These are phyloP conservation scores for Cryptotermes secundus DNA, from an alignment of 1,140 invertebrate genomes.

Conservation along the genomic window DNA sequence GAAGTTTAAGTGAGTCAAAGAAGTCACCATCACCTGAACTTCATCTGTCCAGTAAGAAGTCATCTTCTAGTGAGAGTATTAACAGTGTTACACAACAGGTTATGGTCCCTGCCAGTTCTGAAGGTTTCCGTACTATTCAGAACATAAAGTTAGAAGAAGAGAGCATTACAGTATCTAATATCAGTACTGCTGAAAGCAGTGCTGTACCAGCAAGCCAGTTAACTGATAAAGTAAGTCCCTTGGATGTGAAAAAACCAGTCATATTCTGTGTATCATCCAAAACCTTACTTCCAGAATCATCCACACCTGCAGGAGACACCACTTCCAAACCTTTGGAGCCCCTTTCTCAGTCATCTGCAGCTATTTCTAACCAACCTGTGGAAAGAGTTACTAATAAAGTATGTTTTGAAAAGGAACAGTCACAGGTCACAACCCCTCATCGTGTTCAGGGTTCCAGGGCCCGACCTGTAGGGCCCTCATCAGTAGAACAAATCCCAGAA, in stretches of 20 bases:
- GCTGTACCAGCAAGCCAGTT: background rate
- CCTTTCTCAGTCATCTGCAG: background rate
- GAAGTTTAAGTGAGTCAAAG: conserved; percentile 43
- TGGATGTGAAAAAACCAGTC: background rate
- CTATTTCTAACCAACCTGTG: too few relatives aligned
- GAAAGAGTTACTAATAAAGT: background rate
- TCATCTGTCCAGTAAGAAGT: conserved; percentile 23
- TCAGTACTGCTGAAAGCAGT: background rate
- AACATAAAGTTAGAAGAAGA: background rate
- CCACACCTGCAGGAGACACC: background rate
- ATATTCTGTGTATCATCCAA: background rate
- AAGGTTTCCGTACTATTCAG: background rate
- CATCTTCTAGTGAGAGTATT: conserved; percentile 35
- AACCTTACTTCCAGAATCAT: background rate
- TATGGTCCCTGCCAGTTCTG: background rate
- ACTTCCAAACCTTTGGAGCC: background rate
- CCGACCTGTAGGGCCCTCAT: background rate
- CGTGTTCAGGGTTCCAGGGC: background rate
- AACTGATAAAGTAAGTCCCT: background rate
- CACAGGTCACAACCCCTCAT: background rate
- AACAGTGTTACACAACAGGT: conserved; percentile 7
- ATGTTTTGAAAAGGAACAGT: background rate
- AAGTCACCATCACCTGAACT: conserved; percentile 19
- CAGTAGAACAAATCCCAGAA: conserved; percentile 19
- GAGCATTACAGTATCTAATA: background rate